Evolutionary conservation across 2,888 invertebrate species (phyloP).

Genomic region (Cheilosia vulpina): DNA sequence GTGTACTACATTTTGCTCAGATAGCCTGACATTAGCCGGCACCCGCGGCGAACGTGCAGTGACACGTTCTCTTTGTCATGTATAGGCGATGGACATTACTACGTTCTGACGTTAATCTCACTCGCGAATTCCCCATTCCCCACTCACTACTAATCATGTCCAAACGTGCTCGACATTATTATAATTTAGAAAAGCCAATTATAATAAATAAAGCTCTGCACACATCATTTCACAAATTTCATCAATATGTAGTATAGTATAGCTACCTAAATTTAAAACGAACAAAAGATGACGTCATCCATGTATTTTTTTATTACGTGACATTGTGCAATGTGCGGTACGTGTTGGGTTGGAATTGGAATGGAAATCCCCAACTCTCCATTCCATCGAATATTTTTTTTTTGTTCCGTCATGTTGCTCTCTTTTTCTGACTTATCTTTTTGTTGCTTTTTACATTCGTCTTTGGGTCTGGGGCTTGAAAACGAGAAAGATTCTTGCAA

Average conservation of each 20-base stretch:
- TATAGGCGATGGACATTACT: constrained; percentile 4
- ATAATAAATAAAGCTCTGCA: not conserved
- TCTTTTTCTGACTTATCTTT: constrained; percentile 5
- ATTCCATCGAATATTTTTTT: constrained; percentile 31
- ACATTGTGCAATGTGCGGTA: constrained; percentile 68
- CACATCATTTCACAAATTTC: constrained; percentile 28
- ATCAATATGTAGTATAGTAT: constrained; percentile 9
- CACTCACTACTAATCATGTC: constrained; percentile 14
- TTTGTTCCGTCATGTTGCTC: constrained; percentile 10
- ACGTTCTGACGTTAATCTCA: not conserved
- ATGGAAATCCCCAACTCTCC: constrained; percentile 58
- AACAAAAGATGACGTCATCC: constrained; percentile 58
- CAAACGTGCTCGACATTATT: constrained; percentile 19
- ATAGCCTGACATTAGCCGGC: constrained; percentile 24
- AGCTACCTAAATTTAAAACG: not conserved
- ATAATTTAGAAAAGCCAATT: constrained; percentile 6
- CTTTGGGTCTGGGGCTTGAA: not conserved
- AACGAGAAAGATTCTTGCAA: constrained; percentile 51
- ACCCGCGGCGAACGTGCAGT: constrained; percentile 38
- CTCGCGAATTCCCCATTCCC: constrained; percentile 17
- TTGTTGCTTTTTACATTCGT: constrained; percentile 6
- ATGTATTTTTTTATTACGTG: constrained; percentile 60
- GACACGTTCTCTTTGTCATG: constrained; percentile 65
- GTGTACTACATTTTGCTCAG: not conserved
- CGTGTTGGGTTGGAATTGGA: constrained; percentile 47